These are phyloP conservation scores for Brenthis hecate DNA, from an alignment of 2,888 invertebrate genomes.

Conservation along the genomic window DNA sequence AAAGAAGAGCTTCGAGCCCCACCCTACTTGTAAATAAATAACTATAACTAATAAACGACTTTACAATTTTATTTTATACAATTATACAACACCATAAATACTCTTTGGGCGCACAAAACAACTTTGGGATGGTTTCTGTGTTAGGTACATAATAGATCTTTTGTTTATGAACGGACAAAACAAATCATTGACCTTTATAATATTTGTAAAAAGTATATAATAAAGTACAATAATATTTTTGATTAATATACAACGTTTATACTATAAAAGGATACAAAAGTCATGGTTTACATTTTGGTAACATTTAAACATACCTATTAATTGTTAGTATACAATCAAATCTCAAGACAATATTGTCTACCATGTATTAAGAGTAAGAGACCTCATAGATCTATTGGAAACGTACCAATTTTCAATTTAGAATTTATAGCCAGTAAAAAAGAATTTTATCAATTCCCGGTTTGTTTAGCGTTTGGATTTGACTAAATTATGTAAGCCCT, in stretches of 20 bases:
- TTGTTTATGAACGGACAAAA: constrained; percentile 23
- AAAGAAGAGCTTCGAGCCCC: constrained; percentile 70
- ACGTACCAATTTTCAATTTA: constrained; percentile 10
- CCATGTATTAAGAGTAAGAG: constrained; percentile 12
- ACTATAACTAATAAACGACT: constrained; percentile 74
- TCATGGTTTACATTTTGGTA: constrained; percentile 63
- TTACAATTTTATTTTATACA: constrained; percentile 79
- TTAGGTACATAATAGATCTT: constrained; percentile 25
- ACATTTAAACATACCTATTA: constrained; percentile 42
- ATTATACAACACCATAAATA: constrained; percentile 77
- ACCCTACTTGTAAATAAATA: constrained; percentile 74
- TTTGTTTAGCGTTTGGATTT: background rate
- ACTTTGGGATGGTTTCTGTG: constrained; percentile 62
- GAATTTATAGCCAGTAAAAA: constrained; percentile 15
- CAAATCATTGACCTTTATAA: constrained; percentile 11
- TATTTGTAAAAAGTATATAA: constrained; percentile 27
- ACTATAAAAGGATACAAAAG: constrained; percentile 69
- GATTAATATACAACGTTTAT: constrained; percentile 29
- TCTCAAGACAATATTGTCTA: constrained; percentile 24
- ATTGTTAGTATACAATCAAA: constrained; percentile 36
- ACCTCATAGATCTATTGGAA: constrained; percentile 17
- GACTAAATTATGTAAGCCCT: background rate
- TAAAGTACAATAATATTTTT: constrained; percentile 16
- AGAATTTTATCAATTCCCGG: background rate
- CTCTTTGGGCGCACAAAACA: constrained; percentile 76